Evolutionary conservation across 2,888 invertebrate genomes (phyloP), one percentile per base, ranked within the genome.

Genomic region (Drosophila formosana): DNA sequence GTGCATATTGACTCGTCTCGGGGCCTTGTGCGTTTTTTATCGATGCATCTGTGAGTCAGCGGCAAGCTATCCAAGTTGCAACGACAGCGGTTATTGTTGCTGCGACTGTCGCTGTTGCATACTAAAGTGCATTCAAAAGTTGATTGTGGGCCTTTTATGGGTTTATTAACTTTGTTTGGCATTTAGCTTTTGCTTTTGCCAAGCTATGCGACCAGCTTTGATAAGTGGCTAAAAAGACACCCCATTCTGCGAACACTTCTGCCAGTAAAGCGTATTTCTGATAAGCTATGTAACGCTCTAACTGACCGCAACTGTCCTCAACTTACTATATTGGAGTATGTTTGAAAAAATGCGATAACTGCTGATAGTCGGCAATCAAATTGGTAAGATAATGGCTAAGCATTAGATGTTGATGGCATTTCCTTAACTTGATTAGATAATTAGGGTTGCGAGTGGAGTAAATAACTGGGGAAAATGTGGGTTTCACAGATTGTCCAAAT

Each of bases 91-190:
- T 41, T 58, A 61, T 65, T 47, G 62, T 50, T 78, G 63, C 52
- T 61, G 75, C 37, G 60, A 46, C 43, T 65, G 66, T 62, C 61
- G 55, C 46, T 64, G 66, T 30, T 69, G 75, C 75, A 50, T 56
- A 32, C 57, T 43, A 68, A 83, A 89, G 81, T 87, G 88, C 84
- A 89, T 80, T 83, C 63, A 66, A 65, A 83, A 61, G 65, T 73
- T 89, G 69, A 71, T 81, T 89, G 79, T 61, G 65, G 51, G 64
- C 41, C 66, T 72, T 63, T 89, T 89, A 83, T 89, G 83, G 79
- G 83, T 87, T 83, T 83, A 81, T 83, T 87, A 83, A 89, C 89
- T 72, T 86, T 70, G 43, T 70, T 77, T 74, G 84, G 46, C 66
- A 66, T 77, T 88, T 63, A 28, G 37, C 39, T 34, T 47, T 73